Evolutionary conservation across 2,113 vertebrate species (phyloP).

Genomic region (Sporophila hypoxantha): DNA sequence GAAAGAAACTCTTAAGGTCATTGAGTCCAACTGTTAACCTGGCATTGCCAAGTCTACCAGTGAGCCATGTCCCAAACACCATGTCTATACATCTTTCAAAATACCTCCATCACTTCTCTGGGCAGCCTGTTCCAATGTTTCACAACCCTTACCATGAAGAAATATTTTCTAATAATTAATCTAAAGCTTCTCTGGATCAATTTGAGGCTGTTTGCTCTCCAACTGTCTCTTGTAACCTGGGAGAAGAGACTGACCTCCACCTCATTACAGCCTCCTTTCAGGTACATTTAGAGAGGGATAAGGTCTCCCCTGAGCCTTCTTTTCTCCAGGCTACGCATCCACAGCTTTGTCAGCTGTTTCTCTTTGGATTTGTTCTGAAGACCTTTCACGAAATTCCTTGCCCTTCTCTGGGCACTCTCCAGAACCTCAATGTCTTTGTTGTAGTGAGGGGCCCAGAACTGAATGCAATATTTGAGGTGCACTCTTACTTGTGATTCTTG

Average conservation of each 20-base stretch:
- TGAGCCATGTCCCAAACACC: background rate
- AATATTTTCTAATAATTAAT: background rate
- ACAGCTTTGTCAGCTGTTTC: background rate
- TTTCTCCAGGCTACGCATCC: background rate
- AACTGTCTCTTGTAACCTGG: background rate
- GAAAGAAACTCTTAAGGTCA: background rate
- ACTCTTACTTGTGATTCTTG: background rate
- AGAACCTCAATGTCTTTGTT: background rate
- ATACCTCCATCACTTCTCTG: background rate
- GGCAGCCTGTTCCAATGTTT: background rate
- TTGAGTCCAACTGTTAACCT: background rate
- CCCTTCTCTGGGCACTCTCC: background rate
- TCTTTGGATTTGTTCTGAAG: background rate
- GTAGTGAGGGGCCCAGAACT: background rate
- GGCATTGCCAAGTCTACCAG: background rate
- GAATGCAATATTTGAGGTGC: background rate
- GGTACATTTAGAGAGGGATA: background rate
- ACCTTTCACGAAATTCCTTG: background rate
- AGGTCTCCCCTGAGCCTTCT: background rate
- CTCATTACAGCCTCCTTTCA: background rate
- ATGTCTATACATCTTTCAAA: background rate
- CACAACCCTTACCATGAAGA: background rate
- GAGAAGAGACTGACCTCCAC: background rate
- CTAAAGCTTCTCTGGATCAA: background rate
- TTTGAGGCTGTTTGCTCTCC: background rate